These are phyloP conservation scores for Mirza zaza DNA, from an alignment of 2,113 vertebrate species.

Conservation along the genomic window DNA sequence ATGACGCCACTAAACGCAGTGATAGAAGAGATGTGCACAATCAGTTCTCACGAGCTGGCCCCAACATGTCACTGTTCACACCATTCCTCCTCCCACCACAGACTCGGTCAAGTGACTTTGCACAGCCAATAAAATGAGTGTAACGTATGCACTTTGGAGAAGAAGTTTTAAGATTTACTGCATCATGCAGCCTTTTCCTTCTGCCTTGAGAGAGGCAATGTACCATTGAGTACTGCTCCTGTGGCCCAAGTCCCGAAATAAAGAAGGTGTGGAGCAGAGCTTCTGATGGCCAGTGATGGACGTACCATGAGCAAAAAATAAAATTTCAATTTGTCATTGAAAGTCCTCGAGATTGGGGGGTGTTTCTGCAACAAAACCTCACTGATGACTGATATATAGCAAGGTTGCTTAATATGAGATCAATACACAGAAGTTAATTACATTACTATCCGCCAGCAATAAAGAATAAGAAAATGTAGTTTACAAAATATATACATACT, in stretches of 20 bases:
- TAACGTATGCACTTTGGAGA: not conserved
- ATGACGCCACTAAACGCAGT: not conserved
- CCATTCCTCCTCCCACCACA: not conserved
- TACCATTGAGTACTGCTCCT: not conserved
- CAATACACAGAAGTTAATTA: not conserved
- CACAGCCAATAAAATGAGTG: not conserved
- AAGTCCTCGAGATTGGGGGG: not conserved
- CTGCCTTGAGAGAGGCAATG: not conserved
- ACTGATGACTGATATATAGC: not conserved
- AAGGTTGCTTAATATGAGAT: not conserved
- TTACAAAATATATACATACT: not conserved
- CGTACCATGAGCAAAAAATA: not conserved
- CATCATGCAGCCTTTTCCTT: not conserved
- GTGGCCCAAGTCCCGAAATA: not conserved
- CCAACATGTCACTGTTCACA: not conserved
- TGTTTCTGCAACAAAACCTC: not conserved
- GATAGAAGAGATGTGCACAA: not conserved
- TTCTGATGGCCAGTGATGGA: not conserved
- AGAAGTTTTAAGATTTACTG: not conserved
- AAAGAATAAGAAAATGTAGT: constrained; percentile 10
- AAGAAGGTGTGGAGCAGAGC: not conserved
- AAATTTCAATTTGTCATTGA: not conserved
- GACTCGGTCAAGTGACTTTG: not conserved
- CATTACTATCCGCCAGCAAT: not conserved
- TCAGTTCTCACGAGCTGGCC: not conserved